Evolutionary conservation across 2,888 invertebrate species (phyloP).

Genomic region (Onthophagus sagittarius): DNA sequence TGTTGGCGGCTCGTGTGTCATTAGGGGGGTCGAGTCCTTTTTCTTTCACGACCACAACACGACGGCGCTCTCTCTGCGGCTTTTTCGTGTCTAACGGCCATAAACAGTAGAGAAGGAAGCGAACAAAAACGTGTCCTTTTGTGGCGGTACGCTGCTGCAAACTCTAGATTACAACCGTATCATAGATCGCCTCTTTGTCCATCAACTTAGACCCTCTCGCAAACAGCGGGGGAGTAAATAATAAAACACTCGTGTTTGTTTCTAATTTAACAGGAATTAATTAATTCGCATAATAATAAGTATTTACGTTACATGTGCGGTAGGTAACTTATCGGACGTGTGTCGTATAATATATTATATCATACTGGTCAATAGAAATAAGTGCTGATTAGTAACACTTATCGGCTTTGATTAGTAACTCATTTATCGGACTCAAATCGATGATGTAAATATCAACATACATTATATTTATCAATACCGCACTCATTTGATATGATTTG

Average conservation of each 20-base stretch:
- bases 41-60: neutral
- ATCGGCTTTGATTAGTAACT: too few relatives aligned
- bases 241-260: neutral
- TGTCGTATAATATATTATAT: too few relatives aligned
- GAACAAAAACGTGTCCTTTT: neutral
- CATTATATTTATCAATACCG: too few relatives aligned
- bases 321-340: too few relatives aligned
- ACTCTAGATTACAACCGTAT: neutral
- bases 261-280: neutral
- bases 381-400: too few relatives aligned
- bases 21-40: neutral
- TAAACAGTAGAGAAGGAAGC: neutral
- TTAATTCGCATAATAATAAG: too few relatives aligned
- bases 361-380: too few relatives aligned
- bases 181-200: neutral
- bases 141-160: neutral
- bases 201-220: neutral
- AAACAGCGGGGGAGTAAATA: neutral
- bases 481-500: too few relatives aligned
- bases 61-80: neutral
- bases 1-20: neutral
- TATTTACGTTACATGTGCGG: too few relatives aligned
- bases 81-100: neutral
- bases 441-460: too few relatives aligned
- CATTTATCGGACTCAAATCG: too few relatives aligned